A percentile compares a stretch with the other conserved stretches of the same genome.
Evolutionary conservation across 2,797 vertebrate genomes (phyloP).

Genomic region (Betta splendens): DNA sequence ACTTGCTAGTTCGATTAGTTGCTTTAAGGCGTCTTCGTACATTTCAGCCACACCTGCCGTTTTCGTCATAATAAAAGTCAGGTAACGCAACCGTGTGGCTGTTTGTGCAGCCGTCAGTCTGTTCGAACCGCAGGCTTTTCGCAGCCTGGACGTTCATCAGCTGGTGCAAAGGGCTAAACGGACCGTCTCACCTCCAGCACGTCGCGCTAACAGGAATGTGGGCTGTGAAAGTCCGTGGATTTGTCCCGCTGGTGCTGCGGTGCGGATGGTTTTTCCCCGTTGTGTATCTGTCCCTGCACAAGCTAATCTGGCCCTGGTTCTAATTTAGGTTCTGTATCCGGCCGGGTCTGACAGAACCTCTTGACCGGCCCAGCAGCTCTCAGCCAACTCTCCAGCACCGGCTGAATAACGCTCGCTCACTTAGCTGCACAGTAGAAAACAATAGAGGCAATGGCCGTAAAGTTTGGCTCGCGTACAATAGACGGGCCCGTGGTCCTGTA

Average conservation of each 20-base stretch:
- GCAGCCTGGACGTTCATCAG: conserved; percentile 40
- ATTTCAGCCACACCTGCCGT: background rate
- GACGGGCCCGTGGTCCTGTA: background rate
- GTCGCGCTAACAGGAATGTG: conserved; percentile 18
- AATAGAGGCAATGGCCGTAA: background rate
- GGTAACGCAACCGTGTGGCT: conserved; percentile 24
- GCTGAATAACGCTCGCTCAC: conserved; percentile 7
- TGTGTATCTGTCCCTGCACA: background rate
- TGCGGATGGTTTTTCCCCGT: conserved; percentile 2
- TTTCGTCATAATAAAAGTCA: background rate
- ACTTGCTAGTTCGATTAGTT: too few species aligned
- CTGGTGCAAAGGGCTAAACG: conserved; percentile 18
- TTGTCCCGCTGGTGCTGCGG: too few species aligned
- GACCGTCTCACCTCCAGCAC: conserved; percentile 39
- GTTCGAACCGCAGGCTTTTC: conserved; percentile 40
- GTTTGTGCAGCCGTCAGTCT: conserved; percentile 33
- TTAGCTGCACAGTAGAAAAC: too few species aligned
- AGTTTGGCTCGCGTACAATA: background rate
- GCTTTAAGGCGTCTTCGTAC: too few species aligned
- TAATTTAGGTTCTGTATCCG: conserved; percentile 62
- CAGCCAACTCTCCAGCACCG: background rate
- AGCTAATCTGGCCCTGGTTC: conserved; percentile 52
- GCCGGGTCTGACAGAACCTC: conserved; percentile 24
- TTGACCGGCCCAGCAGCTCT: conserved; percentile 24
- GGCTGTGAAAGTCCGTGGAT: too few species aligned